Percentiles rank a stretch among this genome's conserved stretches.
Evolutionary conservation across 1,140 invertebrate genomes (phyloP).

Genomic region (Heliconius himera): DNA sequence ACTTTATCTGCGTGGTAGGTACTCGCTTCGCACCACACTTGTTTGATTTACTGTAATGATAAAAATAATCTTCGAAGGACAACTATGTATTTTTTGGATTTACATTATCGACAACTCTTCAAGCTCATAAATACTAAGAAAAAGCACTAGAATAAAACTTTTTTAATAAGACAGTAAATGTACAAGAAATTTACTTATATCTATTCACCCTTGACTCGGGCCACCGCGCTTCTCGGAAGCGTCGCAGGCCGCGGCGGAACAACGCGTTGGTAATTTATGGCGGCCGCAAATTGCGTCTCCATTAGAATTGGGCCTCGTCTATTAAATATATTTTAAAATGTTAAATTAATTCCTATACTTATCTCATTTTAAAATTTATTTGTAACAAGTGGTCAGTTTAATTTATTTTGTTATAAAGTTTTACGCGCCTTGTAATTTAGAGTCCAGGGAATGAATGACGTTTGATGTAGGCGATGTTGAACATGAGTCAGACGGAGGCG

Average conservation of each 20-base stretch:
- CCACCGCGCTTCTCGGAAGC: constrained; percentile 36
- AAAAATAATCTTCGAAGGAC: too few species aligned
- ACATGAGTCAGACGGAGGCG: too few species aligned
- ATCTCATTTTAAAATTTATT: background rate
- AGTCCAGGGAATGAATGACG: background rate
- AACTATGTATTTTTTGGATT: too few species aligned
- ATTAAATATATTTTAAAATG: background rate
- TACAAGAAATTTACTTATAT: background rate
- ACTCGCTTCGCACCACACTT: too few species aligned
- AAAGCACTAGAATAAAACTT: too few species aligned
- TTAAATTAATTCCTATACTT: background rate
- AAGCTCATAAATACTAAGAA: too few species aligned
- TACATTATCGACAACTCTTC: too few species aligned
- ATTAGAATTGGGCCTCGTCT: constrained; percentile 20
- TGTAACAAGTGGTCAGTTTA: background rate
- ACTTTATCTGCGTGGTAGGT: too few species aligned
- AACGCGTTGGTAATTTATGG: constrained; percentile 33
- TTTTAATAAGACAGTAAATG: too few species aligned
- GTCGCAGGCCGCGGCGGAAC: background rate
- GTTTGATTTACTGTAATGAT: too few species aligned
- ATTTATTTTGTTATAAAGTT: background rate
- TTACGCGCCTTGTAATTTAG: background rate
- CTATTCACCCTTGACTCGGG: constrained; percentile 19
- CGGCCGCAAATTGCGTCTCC: constrained; percentile 33
- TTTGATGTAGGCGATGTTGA: background rate